These are phyloP conservation scores for Zalophus californianus DNA, from an alignment of 2,797 vertebrate genomes.

Conservation along the genomic window DNA sequence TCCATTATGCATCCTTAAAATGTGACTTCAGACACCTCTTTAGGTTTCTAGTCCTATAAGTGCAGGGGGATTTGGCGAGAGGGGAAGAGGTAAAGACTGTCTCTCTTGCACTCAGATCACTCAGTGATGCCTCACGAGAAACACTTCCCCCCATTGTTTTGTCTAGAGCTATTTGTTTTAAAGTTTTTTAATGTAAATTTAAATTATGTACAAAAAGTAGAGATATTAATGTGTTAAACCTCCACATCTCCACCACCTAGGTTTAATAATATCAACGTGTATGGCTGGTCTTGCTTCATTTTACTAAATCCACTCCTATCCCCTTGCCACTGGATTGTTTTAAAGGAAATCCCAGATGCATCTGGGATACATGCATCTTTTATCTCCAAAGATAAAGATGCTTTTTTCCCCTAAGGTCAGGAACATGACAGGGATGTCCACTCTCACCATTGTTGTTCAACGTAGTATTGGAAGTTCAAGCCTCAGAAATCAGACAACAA, in stretches of 20 bases:
- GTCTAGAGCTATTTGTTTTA: not conserved
- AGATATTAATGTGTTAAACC: not conserved
- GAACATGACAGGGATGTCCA: not conserved
- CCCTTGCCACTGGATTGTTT: not conserved
- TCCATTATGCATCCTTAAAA: conserved; percentile 84
- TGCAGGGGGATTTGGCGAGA: conserved; percentile 67
- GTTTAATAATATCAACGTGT: not conserved
- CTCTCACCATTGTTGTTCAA: not conserved
- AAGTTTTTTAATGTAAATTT: conserved; percentile 27
- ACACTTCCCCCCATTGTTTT: not conserved
- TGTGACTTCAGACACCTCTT: conserved; percentile 78
- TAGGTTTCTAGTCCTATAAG: conserved; percentile 70
- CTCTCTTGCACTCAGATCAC: not conserved
- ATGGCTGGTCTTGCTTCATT: not conserved
- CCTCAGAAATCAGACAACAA: not conserved
- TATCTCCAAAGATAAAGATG: not conserved
- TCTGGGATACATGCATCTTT: not conserved
- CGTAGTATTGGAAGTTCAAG: not conserved
- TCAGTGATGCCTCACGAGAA: not conserved
- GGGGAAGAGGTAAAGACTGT: not conserved
- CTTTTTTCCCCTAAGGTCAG: not conserved
- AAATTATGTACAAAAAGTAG: not conserved
- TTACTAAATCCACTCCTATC: not conserved
- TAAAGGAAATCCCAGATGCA: not conserved
- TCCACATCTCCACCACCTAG: not conserved